Percentiles rank a stretch among this genome's conserved stretches.
phyloP scores from a whole-genome alignment of 2,797 vertebrate species.

The Orestias chungarensis region DNA sequence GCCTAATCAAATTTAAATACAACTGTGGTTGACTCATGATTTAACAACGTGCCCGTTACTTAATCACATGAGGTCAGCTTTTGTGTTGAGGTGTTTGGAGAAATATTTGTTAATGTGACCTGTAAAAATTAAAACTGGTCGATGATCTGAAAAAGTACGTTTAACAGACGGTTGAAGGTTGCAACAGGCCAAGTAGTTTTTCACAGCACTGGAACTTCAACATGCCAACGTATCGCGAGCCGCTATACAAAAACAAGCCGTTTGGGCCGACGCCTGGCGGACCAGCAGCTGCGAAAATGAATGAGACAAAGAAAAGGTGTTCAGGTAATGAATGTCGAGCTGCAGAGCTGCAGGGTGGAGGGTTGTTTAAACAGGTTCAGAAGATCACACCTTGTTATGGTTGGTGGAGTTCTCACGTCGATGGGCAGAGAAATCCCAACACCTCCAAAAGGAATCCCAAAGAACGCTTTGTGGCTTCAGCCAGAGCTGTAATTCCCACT shows the following conservation, averaged over 20 bases:
- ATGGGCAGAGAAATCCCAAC: constrained; percentile 11
- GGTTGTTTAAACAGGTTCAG: constrained; percentile 41
- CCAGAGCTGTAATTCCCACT: background rate
- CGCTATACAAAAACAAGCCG: constrained; percentile 26
- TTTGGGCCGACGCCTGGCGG: background rate
- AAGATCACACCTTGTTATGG: constrained; percentile 22
- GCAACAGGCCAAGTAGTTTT: background rate
- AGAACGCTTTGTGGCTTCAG: constrained; percentile 2
- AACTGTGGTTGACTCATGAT: no score
- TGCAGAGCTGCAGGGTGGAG: constrained; percentile 14
- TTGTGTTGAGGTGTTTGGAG: no score
- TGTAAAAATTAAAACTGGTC: background rate
- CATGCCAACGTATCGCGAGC: background rate
- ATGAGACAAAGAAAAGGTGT: constrained; percentile 39
- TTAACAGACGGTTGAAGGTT: background rate
- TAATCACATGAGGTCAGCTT: no score
- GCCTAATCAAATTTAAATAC: no score
- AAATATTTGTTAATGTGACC: no score
- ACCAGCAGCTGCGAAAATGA: constrained; percentile 57
- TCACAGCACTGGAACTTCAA: background rate
- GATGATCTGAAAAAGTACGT: background rate
- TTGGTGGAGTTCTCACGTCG: constrained; percentile 4
- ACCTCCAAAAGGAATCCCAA: background rate
- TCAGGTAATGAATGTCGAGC: constrained; percentile 30
- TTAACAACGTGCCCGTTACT: no score